Evolutionary conservation across 2,113 vertebrate genomes (phyloP), one percentile per base, ranked within the genome.

Genomic region (Toxotes chatareus): DNA sequence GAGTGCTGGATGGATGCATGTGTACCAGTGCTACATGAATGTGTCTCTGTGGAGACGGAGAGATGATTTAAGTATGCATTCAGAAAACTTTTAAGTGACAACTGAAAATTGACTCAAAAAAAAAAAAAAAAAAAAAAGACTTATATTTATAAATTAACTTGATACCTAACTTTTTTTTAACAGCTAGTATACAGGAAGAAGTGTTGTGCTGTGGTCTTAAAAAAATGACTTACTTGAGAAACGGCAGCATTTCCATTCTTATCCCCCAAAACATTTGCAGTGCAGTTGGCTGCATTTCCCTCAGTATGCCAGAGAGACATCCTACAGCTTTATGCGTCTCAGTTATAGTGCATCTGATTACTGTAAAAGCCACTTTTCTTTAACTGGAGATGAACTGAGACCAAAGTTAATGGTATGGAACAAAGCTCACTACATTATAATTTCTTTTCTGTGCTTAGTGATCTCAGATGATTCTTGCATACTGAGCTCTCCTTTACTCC

Each of bases 391-490:
- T 62, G 47, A 77, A 46, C 65, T n/a, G 23, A 36, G 17, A 31
- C 68, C 6, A 27, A 57, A 71, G 38, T 31, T 40, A 17, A 42
- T 34, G 21, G 56, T 71, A 32, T 27, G 14, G 9, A 77, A 56
- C 76, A 72, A 32, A 44, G 21, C 34, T 40, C 38, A 56, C 16
- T 34, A 49, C 13, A 42, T 38, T 73, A 12, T 67, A 63, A 65
- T 34, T 70, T 70, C 23, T 64, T 77, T 71, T 40, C 53, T 31
- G 51, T 9, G 72, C 38, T 66, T 7, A n/a, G 16, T 65, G 80
- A 56, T 42, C 53, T 34, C 63, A 65, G 23, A 65, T 4, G 11
- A 55, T 72, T 80, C 6, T 56, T 60, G 23, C 51, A 38, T 19
- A 53, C 60, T 55, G 59, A 53, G 47, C 19, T 42, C 9, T 49